Evolutionary conservation across 2,888 invertebrate species (phyloP).

Genomic region (Folsomia candida): DNA sequence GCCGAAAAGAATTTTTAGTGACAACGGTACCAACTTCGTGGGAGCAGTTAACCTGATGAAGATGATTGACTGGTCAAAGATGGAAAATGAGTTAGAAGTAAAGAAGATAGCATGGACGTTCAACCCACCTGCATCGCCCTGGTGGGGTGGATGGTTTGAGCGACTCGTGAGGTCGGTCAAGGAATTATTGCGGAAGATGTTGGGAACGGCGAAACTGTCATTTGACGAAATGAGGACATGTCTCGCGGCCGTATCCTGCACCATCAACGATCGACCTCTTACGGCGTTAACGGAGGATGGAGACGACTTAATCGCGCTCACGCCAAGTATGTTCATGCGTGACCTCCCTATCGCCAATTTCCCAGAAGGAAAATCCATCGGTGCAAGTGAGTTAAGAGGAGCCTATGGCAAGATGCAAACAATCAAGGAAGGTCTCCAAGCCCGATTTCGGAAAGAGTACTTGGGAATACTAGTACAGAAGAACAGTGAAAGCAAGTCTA

Average conservation of each 20-base stretch:
- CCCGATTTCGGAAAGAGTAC: slow-evolving; percentile 10
- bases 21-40: slow-evolving; percentile 55
- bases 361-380: background rate
- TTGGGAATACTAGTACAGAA: slow-evolving; percentile 2
- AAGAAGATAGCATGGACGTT: background rate
- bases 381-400: background rate
- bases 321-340: slow-evolving; percentile 8
- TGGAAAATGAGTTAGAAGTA: background rate
- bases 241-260: slow-evolving; percentile 35
- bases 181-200: slow-evolving; percentile 17
- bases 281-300: slow-evolving; percentile 37
- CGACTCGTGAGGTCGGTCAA: background rate
- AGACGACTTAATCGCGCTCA: background rate
- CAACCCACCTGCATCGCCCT: background rate
- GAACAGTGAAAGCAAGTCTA: background rate
- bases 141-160: slow-evolving; percentile 11
- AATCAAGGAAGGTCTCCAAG: background rate
- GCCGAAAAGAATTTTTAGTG: slow-evolving; percentile 42
- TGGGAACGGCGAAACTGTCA: slow-evolving; percentile 39
- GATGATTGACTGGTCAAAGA: slow-evolving; percentile 57
- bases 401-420: background rate
- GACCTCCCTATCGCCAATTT: background rate
- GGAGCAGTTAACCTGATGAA: slow-evolving; percentile 55
- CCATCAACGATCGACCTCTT: slow-evolving; percentile 50
- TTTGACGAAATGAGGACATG: slow-evolving; percentile 41